Percentiles rank a stretch among this genome's conserved stretches.
Evolutionary conservation across 2,888 invertebrate species (phyloP).

Genomic region (Hanleya hanleyi): DNA sequence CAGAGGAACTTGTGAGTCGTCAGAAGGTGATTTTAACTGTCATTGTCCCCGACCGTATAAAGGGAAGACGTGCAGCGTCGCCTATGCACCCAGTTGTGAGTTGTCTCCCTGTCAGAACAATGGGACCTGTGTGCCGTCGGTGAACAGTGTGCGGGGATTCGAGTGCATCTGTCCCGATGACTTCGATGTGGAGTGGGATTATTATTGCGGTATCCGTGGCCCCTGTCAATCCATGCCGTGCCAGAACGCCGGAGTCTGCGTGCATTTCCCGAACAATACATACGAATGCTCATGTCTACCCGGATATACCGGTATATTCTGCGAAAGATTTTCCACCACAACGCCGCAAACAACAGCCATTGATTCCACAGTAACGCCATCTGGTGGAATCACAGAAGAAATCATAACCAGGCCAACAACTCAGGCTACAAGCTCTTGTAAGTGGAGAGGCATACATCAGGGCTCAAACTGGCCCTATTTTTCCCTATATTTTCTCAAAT

Average conservation of each 20-base stretch:
- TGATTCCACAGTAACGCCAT: no score
- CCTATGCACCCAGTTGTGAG: neutral
- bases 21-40: neutral
- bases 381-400: no score
- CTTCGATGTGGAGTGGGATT: neutral
- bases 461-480: no score
- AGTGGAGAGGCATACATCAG: no score
- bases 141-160: neutral
- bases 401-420: no score
- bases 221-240: conserved; percentile 9
- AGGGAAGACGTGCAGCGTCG: neutral
- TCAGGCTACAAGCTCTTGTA: no score
- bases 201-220: neutral
- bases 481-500: no score
- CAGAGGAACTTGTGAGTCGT: neutral
- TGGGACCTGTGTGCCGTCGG: neutral
- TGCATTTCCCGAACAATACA: neutral
- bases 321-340: no score
- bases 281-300: neutral
- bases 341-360: no score
- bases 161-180: neutral
- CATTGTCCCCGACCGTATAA: neutral
- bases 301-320: neutral
- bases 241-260: neutral
- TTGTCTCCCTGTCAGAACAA: neutral